Conservation (phyloP, 2,797 vertebrate species). For the Lepus oiostolus region DNA sequence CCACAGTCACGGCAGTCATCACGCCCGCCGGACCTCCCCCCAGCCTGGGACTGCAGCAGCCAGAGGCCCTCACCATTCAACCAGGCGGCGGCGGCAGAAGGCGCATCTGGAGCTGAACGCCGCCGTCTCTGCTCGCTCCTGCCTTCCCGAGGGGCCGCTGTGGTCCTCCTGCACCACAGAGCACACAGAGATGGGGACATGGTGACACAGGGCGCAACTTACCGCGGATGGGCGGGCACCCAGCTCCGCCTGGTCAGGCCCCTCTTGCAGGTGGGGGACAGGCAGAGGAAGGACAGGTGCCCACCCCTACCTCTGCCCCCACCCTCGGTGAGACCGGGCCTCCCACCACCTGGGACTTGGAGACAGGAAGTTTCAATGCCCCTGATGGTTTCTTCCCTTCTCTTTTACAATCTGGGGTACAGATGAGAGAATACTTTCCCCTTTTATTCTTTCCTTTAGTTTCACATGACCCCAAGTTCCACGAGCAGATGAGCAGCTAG, state of each 20-base stretch:
- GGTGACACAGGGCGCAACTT: background rate
- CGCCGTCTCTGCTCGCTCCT: constrained; percentile 81
- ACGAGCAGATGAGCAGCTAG: background rate
- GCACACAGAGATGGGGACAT: constrained; percentile 58
- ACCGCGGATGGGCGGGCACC: fast-evolving
- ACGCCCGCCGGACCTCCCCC: background rate
- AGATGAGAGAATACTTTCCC: background rate
- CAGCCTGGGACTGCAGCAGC: background rate
- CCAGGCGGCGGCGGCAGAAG: constrained; percentile 36
- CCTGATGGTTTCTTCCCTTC: background rate
- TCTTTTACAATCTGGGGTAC: constrained; percentile 30
- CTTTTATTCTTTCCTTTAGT: background rate
- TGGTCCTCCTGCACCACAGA: constrained; percentile 79
- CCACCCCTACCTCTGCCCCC: fast-evolving
- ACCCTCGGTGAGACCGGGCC: background rate
- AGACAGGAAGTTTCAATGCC: background rate
- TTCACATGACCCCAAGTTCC: background rate
- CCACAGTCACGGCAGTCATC: background rate
- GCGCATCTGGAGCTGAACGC: constrained; percentile 58
- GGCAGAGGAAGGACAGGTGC: background rate
- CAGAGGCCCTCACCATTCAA: constrained; percentile 73
- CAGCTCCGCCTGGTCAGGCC: background rate
- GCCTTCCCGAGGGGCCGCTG: constrained; percentile 86
- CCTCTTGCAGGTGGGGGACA: background rate
- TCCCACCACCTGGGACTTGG: background rate